These are phyloP conservation scores for Asbolus verrucosus DNA, from an alignment of 1,140 invertebrate species.

Conservation along the genomic window DNA sequence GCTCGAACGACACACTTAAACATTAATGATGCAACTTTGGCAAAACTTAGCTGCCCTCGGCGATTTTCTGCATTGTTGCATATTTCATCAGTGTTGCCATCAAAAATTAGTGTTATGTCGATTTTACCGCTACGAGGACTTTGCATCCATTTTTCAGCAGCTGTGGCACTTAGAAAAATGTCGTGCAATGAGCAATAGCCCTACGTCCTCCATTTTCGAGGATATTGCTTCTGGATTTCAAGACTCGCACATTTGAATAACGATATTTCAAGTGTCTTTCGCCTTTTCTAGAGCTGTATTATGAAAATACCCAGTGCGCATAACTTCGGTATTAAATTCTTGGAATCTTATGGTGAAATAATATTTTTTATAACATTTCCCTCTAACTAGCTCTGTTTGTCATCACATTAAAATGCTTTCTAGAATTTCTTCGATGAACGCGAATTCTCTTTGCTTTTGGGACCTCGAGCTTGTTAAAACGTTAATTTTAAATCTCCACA, in stretches of 20 bases:
- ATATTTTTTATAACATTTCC: too few relatives aligned
- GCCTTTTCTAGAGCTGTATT: conserved; percentile 1
- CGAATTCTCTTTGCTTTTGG: too few relatives aligned
- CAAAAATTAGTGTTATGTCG: too few relatives aligned
- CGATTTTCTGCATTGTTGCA: too few relatives aligned
- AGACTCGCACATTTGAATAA: conserved; percentile 22
- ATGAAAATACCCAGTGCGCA: conserved; percentile 2
- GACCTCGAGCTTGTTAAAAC: too few relatives aligned
- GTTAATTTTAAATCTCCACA: too few relatives aligned
- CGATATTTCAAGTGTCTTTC: conserved; percentile 22
- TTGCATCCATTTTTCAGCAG: too few relatives aligned
- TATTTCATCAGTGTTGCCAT: too few relatives aligned
- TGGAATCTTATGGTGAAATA: not conserved
- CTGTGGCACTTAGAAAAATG: not conserved
- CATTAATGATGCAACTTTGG: too few relatives aligned
- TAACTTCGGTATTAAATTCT: conserved; percentile 6
- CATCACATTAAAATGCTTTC: not conserved
- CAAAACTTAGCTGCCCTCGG: too few relatives aligned
- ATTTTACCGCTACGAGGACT: too few relatives aligned
- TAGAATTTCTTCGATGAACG: not conserved
- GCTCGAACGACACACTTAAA: too few relatives aligned
- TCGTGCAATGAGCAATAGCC: not conserved
- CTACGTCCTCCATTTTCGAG: conserved; percentile 6
- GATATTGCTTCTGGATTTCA: conserved; percentile 11
- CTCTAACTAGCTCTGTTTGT: not conserved